A percentile compares a stretch with the other conserved stretches of the same genome.
phyloP scores from a whole-genome alignment of 2,113 vertebrate species.

The Triplophysa rosa region DNA sequence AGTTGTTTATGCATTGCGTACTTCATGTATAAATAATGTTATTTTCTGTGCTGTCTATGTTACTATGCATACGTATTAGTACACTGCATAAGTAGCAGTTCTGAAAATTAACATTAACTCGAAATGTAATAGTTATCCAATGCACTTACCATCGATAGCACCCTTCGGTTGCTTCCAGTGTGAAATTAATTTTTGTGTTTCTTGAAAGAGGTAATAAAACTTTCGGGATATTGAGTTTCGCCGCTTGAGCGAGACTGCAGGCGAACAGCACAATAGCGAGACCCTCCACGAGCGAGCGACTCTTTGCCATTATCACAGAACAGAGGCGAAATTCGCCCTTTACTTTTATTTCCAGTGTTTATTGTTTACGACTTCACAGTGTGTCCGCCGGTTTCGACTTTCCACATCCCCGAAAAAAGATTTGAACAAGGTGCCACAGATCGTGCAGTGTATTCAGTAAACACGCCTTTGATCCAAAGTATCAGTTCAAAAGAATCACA shows the following conservation, averaged over 20 bases:
- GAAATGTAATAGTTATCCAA: background rate
- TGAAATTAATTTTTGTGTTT: constrained; percentile 86
- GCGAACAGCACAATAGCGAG: constrained; percentile 21
- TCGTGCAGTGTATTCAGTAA: background rate
- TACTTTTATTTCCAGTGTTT: background rate
- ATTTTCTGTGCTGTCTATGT: no score
- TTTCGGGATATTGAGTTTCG: constrained; percentile 90
- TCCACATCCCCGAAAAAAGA: background rate
- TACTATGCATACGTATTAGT: background rate
- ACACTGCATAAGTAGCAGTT: background rate
- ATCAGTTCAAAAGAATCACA: background rate
- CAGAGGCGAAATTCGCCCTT: background rate
- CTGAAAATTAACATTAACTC: no score
- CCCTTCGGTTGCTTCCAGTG: constrained; percentile 88
- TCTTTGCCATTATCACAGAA: background rate
- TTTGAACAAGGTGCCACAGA: background rate
- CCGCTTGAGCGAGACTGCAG: constrained; percentile 54
- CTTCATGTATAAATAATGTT: no score
- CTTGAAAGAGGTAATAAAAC: constrained; percentile 88
- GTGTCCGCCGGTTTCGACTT: background rate
- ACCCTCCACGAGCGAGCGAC: background rate
- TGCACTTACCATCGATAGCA: constrained; percentile 92
- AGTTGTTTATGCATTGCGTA: no score
- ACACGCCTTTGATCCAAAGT: background rate
- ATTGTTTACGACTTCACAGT: background rate